Base-by-base conservation (phyloP, 2,797 vertebrate species). In the Chromobotia macracanthus region DNA sequence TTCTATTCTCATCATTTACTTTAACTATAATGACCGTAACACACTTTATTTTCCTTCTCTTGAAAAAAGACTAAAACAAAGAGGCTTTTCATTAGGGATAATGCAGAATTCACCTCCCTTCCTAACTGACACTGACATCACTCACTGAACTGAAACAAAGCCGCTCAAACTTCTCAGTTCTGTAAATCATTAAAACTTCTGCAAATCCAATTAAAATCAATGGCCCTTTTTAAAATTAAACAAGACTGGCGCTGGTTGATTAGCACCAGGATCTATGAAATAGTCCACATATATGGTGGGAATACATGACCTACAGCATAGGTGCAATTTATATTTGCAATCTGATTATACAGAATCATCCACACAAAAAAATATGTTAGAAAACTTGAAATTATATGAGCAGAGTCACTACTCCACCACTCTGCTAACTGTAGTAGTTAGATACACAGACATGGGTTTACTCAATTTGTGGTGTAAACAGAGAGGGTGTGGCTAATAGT, bases 21-120 rank as follows among this genome's bases (percentile, higher is more conserved):
- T 61, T 55, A 13, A 2, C 21, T 56, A 44, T 61, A 58, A 53
- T 21, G 38, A 53, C 48, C 51, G 61, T 67, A 71, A 75, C 53
- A 70, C 58, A 60, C 61, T 25, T 78, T 25, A n/a, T 71, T 41
- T 28, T 65, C 12, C 3, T 0, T 53, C 48, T 50, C 12, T 19
- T 41, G 48, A 55, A 44, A 78, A 64, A 64, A 56, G 8, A 61
- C 31, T 64, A 65, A 80, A 78, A 86, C 84, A 86, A 86, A 73
- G 63, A 65, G 46, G 21, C 75, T 80, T 66, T 35, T 82, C 55
- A 72, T 70, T n/a, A 55, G 56, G 21, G 68, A 56, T 13, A 55
- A 44, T 65, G 23, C 28, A 48, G 68, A 72, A 68, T 63, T 83
- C 53, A 55, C 61, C 46, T 80, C 65, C 21, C 77, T 75, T 66